A percentile compares a stretch with the other conserved stretches of the same genome.
Conservation (phyloP, 2,113 vertebrate species). For the Microcebus griseorufus region DNA sequence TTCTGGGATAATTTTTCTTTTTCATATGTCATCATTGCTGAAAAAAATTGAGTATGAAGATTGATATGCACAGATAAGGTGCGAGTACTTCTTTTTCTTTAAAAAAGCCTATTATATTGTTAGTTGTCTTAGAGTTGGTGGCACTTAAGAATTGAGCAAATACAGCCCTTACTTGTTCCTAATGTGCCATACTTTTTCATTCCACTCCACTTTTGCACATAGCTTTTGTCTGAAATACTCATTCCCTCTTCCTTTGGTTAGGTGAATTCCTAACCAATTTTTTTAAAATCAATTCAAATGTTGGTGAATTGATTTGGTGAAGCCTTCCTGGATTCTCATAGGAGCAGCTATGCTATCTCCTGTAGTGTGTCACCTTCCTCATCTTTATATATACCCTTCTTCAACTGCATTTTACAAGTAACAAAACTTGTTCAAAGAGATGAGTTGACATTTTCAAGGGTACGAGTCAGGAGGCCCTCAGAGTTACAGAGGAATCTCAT, state of each 20-base stretch:
- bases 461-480: neutral
- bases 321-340: neutral
- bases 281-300: neutral
- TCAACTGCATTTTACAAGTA: neutral
- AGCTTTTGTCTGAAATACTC: neutral
- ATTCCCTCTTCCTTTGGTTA: neutral
- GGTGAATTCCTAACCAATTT: neutral
- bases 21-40: neutral
- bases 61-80: neutral
- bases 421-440: neutral
- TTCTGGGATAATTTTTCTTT: neutral
- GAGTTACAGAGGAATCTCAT: neutral
- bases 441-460: neutral
- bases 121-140: neutral
- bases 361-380: neutral
- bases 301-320: neutral
- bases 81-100: neutral
- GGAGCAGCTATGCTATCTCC: neutral
- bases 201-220: neutral
- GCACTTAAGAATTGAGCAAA: neutral
- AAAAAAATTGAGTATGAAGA: neutral
- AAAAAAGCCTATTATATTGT: neutral
- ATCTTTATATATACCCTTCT: neutral
- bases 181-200: neutral
- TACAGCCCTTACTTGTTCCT: neutral